Percentiles rank a stretch among this genome's conserved stretches.
Evolutionary conservation across 2,888 invertebrate genomes (phyloP).

Genomic region (Plagodis dolabraria): DNA sequence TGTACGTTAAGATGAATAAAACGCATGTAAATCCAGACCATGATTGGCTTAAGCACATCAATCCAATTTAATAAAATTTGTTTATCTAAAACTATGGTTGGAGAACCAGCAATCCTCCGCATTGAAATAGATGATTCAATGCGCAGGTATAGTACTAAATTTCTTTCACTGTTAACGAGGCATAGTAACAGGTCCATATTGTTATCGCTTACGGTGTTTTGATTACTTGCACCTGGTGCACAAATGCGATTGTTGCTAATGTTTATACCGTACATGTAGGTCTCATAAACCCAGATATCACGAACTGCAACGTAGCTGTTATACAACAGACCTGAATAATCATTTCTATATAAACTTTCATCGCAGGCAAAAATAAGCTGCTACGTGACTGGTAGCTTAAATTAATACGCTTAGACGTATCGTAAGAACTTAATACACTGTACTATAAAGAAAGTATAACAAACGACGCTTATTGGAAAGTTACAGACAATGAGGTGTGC

Average conservation of each 20-base stretch:
- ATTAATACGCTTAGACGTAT: slow-evolving; percentile 8
- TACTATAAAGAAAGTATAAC: slow-evolving; percentile 1
- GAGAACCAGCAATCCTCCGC: too few relatives aligned
- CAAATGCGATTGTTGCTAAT: slow-evolving; percentile 56
- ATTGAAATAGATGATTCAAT: too few relatives aligned
- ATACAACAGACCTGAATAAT: slow-evolving; percentile 40
- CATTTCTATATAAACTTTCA: slow-evolving; percentile 33
- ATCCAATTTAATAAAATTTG: too few relatives aligned
- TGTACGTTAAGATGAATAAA: slow-evolving; percentile 8
- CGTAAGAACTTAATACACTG: slow-evolving; percentile 11
- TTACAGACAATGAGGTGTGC: slow-evolving; percentile 46
- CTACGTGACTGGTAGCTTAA: slow-evolving; percentile 24
- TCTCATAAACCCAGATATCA: slow-evolving; percentile 49
- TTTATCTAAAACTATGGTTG: too few relatives aligned
- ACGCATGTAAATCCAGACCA: slow-evolving; percentile 9
- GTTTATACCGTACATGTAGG: slow-evolving; percentile 40
- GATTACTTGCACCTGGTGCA: slow-evolving; percentile 65
- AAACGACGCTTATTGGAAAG: slow-evolving; percentile 46
- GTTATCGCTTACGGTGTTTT: slow-evolving; percentile 55
- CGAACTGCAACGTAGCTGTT: slow-evolving; percentile 58
- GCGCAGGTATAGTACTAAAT: not conserved
- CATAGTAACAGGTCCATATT: slow-evolving; percentile 46
- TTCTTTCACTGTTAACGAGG: slow-evolving; percentile 15
- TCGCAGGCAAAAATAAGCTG: slow-evolving; percentile 24
- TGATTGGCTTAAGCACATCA: slow-evolving; percentile 9